Percentiles rank a stretch among this genome's conserved stretches.
These are phyloP conservation scores for Conopomorpha cramerella DNA, from an alignment of 1,140 invertebrate species.

Conservation along the genomic window DNA sequence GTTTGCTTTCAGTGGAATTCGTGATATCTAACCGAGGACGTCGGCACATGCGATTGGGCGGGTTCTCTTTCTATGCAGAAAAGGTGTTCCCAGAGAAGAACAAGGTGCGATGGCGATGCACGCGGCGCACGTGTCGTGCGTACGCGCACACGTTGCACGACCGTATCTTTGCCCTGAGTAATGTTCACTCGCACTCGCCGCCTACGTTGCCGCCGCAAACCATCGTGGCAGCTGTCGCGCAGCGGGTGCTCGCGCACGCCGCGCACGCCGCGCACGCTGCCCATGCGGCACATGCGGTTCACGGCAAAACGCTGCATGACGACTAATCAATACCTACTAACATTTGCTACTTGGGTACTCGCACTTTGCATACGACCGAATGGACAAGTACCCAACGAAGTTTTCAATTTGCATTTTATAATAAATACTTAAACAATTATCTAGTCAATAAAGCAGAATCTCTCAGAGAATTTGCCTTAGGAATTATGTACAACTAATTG, in stretches of 20 bases:
- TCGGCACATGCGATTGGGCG: constrained; percentile 51
- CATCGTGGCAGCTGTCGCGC: constrained; percentile 11
- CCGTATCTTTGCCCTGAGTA: constrained; percentile 53
- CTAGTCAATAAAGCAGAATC: no score
- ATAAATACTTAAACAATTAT: no score
- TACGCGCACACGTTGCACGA: constrained; percentile 57
- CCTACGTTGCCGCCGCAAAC: constrained; percentile 13
- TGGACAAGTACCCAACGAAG: no score
- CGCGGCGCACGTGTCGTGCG: constrained; percentile 53
- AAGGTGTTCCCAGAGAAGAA: constrained; percentile 56
- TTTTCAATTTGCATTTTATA: no score
- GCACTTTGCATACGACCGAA: no score
- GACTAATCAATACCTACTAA: no score
- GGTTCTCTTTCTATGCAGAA: constrained; percentile 57
- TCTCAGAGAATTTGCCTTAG: no score
- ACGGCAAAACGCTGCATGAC: constrained; percentile 26
- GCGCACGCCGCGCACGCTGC: constrained; percentile 3
- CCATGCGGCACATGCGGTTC: background rate
- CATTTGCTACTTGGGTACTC: no score
- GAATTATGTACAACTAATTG: no score
- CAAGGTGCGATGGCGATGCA: constrained; percentile 57
- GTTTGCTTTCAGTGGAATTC: constrained; percentile 59
- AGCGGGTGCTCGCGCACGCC: constrained; percentile 18
- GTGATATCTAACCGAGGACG: constrained; percentile 57
- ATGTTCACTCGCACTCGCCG: constrained; percentile 51